A percentile compares a stretch with the other conserved stretches of the same genome.
Conservation (phyloP, 2,888 invertebrate species). For the Formica aserva region DNA sequence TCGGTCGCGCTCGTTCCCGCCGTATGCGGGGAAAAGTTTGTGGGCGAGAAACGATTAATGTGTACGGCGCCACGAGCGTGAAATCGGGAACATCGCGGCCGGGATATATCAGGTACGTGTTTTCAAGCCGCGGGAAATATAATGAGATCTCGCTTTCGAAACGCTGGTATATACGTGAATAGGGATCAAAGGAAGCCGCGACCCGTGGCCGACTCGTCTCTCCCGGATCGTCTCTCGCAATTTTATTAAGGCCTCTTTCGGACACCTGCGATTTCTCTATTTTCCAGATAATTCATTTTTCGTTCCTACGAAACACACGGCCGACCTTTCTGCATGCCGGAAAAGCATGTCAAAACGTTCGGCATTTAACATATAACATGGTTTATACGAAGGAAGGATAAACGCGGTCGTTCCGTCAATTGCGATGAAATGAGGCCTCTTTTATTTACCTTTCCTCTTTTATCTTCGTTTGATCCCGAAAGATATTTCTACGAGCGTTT, state of each 20-base stretch:
- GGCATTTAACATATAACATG: slow-evolving; percentile 47
- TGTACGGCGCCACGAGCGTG: slow-evolving; percentile 69
- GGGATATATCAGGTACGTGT: slow-evolving; percentile 56
- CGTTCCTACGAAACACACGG: slow-evolving; percentile 16
- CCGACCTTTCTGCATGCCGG: slow-evolving; percentile 44
- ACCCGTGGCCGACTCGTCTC: slow-evolving; percentile 59
- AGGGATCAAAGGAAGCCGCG: slow-evolving; percentile 73
- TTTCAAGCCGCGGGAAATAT: slow-evolving; percentile 74
- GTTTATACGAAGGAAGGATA: slow-evolving; percentile 60
- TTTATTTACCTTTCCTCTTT: slow-evolving; percentile 33
- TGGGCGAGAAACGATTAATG: slow-evolving; percentile 70
- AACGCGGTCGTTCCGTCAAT: slow-evolving; percentile 62
- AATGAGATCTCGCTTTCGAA: slow-evolving; percentile 76
- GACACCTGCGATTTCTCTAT: slow-evolving; percentile 72
- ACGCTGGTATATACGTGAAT: slow-evolving; percentile 50
- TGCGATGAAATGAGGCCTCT: slow-evolving; percentile 28
- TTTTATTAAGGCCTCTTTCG: slow-evolving; percentile 67
- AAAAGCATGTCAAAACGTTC: slow-evolving; percentile 31
- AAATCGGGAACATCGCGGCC: slow-evolving; percentile 69
- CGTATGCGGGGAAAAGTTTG: slow-evolving; percentile 15
- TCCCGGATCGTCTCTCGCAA: slow-evolving; percentile 72
- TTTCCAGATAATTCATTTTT: slow-evolving; percentile 68
- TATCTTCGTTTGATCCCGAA: slow-evolving; percentile 13
- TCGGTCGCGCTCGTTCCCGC: background rate
- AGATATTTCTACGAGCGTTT: background rate